Evolutionary conservation across 2,797 vertebrate genomes (phyloP).

Genomic region (Gephyroberyx darwinii): DNA sequence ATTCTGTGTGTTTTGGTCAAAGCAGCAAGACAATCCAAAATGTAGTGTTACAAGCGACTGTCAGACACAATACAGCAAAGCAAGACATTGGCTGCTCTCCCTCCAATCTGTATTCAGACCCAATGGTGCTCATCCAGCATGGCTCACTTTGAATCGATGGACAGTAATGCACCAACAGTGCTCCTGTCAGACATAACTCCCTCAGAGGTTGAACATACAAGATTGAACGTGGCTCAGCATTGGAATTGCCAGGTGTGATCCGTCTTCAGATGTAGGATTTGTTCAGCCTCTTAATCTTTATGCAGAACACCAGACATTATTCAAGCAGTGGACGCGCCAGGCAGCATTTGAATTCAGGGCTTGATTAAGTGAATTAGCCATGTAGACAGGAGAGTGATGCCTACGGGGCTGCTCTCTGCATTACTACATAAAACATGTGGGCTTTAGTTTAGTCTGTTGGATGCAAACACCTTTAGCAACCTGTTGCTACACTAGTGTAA

Average conservation of each 20-base stretch:
- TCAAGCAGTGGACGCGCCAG: conserved; percentile 25
- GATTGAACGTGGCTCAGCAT: conserved; percentile 24
- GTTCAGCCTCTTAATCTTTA: conserved; percentile 34
- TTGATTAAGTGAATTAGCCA: conserved; percentile 40
- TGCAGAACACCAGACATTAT: conserved; percentile 45
- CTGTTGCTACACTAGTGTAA: conserved; percentile 10
- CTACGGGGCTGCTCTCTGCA: conserved; percentile 10
- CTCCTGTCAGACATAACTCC: conserved; percentile 27
- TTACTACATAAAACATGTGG: conserved; percentile 32
- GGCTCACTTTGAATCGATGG: conserved; percentile 63
- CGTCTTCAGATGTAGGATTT: conserved; percentile 4
- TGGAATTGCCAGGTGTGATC: conserved; percentile 48
- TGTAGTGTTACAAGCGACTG: conserved; percentile 5
- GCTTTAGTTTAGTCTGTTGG: conserved; percentile 23
- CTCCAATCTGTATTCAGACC: conserved; percentile 50
- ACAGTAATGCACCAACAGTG: conserved; percentile 54
- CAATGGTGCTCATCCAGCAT: conserved; percentile 18
- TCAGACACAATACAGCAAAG: background rate
- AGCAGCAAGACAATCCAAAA: conserved; percentile 13
- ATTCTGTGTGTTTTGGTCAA: background rate
- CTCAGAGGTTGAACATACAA: conserved; percentile 16
- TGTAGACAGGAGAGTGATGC: conserved; percentile 19
- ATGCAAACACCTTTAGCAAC: conserved; percentile 16
- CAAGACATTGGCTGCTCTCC: conserved; percentile 6
- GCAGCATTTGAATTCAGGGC: conserved; percentile 24